Base-by-base conservation (phyloP, 2,113 vertebrate species). In the Brevimyrus niger region DNA sequence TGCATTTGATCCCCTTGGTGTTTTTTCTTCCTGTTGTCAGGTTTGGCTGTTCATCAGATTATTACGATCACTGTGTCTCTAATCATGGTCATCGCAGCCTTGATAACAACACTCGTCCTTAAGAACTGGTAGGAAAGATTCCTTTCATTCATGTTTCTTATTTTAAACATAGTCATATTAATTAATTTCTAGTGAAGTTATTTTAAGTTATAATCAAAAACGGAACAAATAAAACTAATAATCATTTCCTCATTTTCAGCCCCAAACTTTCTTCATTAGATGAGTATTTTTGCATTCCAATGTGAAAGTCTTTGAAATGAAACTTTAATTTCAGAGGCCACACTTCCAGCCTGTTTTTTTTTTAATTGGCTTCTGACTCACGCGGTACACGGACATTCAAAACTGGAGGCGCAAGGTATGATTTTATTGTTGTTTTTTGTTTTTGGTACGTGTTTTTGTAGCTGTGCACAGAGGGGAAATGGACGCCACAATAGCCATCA, bases 51-150 rank as follows among this genome's bases (percentile, higher is more conserved):
- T 91, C 98, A 99, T 96, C 98, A 99, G 97, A 97, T 99, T 90
- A 98, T 99, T 95, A 99, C 98, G 93, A 99, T 99, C 96, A 99
- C 98, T 91, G 98, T 99, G 95, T 99, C 98, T 94, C 98, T 99
- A 95, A 98, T 99, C 94, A 99, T 99, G 98, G 98, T 99, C 93
- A 97, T 98, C 88, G 98, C 98, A 55, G 98, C 98, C 94, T 97
- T 99, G 97, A 98, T 99, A 94, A 99, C 98, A 95, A 99, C 98
- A 92, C 97, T 99, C 93, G 98, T 99, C 97, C 98, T 99, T 98
- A 99, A 99, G 96, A 99, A 99, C 94, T 99, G 98, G 98, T 99
- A 99, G 97, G 98, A 95, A 94, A 93, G 90, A 94, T 91, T 96
- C 93, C 89, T 93, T 94, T 93, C 91, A 89, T 91, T 89, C 90